Evolutionary conservation across 2,888 invertebrate species (phyloP).

Genomic region (Caenorhabditis sulstoni): DNA sequence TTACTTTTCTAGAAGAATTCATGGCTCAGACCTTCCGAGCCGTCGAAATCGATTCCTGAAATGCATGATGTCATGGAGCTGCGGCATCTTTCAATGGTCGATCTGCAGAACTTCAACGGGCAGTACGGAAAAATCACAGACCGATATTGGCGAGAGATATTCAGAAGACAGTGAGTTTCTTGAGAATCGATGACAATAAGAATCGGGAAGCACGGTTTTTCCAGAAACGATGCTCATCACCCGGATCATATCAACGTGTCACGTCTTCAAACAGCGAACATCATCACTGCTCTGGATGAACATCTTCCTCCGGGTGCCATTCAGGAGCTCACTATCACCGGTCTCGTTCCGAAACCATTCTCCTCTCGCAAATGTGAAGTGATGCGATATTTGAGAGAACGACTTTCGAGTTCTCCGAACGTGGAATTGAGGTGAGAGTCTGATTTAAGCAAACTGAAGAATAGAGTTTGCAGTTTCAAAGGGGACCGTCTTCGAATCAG

Average conservation of each 20-base stretch:
- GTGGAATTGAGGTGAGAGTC: conserved; percentile 30
- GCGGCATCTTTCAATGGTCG: conserved; percentile 40
- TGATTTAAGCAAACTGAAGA: no score
- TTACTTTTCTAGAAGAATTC: neutral
- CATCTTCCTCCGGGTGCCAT: conserved; percentile 47
- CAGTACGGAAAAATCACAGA: conserved; percentile 41
- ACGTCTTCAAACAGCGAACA: conserved; percentile 45
- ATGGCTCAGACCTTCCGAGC: neutral
- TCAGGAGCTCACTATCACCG: conserved; percentile 43
- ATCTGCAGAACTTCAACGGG: conserved; percentile 36
- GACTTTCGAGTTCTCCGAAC: conserved; percentile 26
- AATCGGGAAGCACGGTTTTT: neutral
- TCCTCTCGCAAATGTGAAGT: conserved; percentile 53
- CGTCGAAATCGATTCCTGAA: conserved; percentile 12
- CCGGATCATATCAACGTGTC: conserved; percentile 58
- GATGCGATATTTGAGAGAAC: conserved; percentile 49
- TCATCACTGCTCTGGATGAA: conserved; percentile 51
- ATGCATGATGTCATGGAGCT: conserved; percentile 48
- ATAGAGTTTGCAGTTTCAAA: conserved; percentile 6
- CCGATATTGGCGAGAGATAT: conserved; percentile 60
- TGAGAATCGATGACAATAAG: no score
- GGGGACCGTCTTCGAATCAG: conserved; percentile 32
- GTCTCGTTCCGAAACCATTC: conserved; percentile 50
- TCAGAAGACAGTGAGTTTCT: conserved; percentile 50
- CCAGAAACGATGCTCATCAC: conserved; percentile 49